phyloP scores from a whole-genome alignment of 2,888 invertebrate species.

The Beris chalybata region DNA sequence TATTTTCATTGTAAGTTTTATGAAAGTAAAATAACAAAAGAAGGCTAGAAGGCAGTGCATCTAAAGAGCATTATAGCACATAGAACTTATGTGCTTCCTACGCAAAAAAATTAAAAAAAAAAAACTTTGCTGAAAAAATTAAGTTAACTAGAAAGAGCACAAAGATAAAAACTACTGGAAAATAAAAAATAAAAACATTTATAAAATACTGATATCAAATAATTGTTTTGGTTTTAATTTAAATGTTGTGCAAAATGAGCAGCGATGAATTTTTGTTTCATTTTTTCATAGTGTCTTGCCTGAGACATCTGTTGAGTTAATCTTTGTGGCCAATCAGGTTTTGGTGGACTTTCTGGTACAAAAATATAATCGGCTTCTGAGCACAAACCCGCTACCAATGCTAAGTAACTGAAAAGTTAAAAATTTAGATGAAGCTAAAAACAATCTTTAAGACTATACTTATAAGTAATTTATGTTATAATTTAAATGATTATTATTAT shows the following conservation, averaged over 20 bases:
- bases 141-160: too few species aligned
- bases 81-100: too few species aligned
- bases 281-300: constrained; percentile 57
- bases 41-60: constrained; percentile 15
- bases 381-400: constrained; percentile 79
- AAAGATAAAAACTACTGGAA: neutral
- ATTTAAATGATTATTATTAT: too few species aligned
- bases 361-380: constrained; percentile 86
- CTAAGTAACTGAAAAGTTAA: constrained; percentile 70
- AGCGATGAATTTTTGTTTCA: constrained; percentile 1
- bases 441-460: neutral
- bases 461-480: too few species aligned
- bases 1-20: too few species aligned
- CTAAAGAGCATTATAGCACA: constrained; percentile 7
- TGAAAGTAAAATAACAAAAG: neutral
- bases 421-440: constrained; percentile 17
- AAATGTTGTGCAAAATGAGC: neutral
- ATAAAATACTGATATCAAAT: neutral
- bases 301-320: constrained; percentile 75
- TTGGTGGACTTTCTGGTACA: constrained; percentile 86
- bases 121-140: too few species aligned
- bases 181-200: neutral
- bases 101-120: too few species aligned
- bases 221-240: neutral
- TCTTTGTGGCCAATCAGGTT: constrained; percentile 71